A percentile compares a stretch with the other conserved stretches of the same genome.
Conservation (phyloP, 2,888 invertebrate species). For the Bursaphelenchus okinawaensis region DNA sequence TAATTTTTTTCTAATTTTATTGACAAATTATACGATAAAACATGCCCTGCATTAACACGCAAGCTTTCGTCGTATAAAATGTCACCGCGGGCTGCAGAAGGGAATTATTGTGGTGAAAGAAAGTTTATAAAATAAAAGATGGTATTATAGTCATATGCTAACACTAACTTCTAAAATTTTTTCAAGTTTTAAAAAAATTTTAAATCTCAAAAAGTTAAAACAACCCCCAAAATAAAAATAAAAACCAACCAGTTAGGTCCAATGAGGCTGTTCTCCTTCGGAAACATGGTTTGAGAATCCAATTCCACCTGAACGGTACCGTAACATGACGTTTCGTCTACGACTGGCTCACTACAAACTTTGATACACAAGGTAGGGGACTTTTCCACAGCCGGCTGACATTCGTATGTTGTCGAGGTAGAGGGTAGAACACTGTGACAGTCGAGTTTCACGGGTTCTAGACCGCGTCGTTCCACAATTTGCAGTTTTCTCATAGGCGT, state of each 20-base stretch:
- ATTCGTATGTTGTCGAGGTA: conserved; percentile 4
- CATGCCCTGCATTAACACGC: too few relatives aligned
- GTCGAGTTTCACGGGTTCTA: conserved; percentile 16
- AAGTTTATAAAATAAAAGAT: too few relatives aligned
- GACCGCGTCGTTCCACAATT: conserved; percentile 23
- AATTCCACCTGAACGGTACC: conserved; percentile 24
- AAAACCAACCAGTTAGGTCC: conserved; percentile 30
- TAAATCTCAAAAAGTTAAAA: background rate
- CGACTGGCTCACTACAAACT: conserved; percentile 20
- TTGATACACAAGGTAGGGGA: conserved; percentile 18
- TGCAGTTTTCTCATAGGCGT: conserved; percentile 19
- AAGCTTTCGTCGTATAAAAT: too few relatives aligned
- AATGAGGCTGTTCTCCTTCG: conserved; percentile 12
- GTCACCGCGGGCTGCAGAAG: too few relatives aligned
- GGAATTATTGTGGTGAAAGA: too few relatives aligned
- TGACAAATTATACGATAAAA: too few relatives aligned
- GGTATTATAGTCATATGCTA: too few relatives aligned
- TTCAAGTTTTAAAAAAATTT: background rate
- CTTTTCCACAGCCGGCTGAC: background rate
- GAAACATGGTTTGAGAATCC: conserved; percentile 26
- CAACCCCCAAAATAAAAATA: background rate
- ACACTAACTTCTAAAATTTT: too few relatives aligned
- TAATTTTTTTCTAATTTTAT: too few relatives aligned
- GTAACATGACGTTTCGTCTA: conserved; percentile 20
- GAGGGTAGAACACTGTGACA: conserved; percentile 3